Base-by-base conservation (phyloP, 1,140 invertebrate species). In the Drosophila leontia region DNA sequence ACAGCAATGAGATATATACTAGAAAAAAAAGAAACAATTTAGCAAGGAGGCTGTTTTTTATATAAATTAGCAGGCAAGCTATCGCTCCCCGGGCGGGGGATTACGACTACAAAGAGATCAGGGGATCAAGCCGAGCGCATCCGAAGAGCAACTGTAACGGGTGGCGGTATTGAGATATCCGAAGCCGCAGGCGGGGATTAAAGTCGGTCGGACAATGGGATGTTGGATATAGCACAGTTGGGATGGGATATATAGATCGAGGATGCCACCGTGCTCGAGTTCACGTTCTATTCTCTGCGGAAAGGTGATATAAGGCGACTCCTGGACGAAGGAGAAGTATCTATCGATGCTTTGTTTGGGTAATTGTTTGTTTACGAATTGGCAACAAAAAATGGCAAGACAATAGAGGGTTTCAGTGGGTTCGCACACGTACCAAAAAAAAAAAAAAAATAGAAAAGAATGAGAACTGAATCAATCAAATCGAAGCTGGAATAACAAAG, bases 311-410 rank as follows among this genome's bases (percentile, higher is more conserved):
- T 80, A 79, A 79, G 61, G 76, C 76, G 68, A 50, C 44, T 65
- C 61, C 60, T 65, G 55, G 69, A 26, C 15, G 67, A 23, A 57
- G 65, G 50, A 50, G 23, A 29, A 29, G 50, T 71, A 59, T 72
- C 65, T 51, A 50, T 48, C 39, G 62, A 39, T 70, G 75, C 83
- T 86, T 84, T 90, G 78, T 88, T 88, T 90, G 65, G 65, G 70
- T 88, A 88, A 88, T 88, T 88, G 84, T 88, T 88, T 88, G 84
- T 88, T 90, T 88, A 90, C 74, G 68, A 87, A 71, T 84, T 84
- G 71, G 80, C 53, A 75, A 87, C 83, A 87, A 62, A 83, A 75
- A 77, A 55, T 3, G 32, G 35, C 53, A 69, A 80, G 75, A 86
- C 83, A 86, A 90, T 78, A 81, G 84, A 83, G 53, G 80, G 79